Percentiles rank a stretch among this genome's conserved stretches.
phyloP scores from a whole-genome alignment of 2,797 vertebrate species.

The Bufotes viridis region DNA sequence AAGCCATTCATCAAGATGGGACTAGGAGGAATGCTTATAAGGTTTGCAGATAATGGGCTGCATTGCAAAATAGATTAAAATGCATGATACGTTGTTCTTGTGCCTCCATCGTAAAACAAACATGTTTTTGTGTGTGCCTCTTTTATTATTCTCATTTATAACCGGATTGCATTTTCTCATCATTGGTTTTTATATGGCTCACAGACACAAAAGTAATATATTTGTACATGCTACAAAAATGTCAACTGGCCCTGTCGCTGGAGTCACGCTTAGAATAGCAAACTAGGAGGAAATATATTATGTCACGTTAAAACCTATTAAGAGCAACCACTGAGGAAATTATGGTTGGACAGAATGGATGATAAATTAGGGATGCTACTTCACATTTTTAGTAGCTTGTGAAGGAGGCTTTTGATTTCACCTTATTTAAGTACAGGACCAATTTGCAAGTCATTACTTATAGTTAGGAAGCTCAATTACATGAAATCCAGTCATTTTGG shows the following conservation, averaged over 20 bases:
- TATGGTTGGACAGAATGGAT: conserved; percentile 5
- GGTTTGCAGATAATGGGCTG: neutral
- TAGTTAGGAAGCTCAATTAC: conserved; percentile 5
- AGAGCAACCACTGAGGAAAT: neutral
- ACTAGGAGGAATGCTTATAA: conserved; percentile 6
- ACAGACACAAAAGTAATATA: conserved; percentile 6
- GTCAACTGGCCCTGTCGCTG: neutral
- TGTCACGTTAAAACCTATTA: conserved; percentile 22
- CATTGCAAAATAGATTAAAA: neutral
- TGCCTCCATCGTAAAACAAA: neutral
- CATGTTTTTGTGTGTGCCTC: neutral
- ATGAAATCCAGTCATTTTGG: neutral
- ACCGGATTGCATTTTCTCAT: neutral
- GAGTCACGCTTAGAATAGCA: neutral
- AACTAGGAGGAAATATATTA: conserved; percentile 13
- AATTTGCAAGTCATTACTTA: conserved; percentile 19
- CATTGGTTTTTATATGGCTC: neutral
- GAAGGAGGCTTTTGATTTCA: conserved; percentile 15
- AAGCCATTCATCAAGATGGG: conserved; percentile 63
- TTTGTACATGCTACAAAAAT: conserved; percentile 12
- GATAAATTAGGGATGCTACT: conserved; percentile 12
- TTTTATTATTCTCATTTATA: neutral
- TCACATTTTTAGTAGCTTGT: conserved; percentile 17
- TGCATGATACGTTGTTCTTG: neutral
- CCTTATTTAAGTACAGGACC: neutral